Evolutionary conservation across 2,113 vertebrate species (phyloP).

Genomic region (Bos taurus): DNA sequence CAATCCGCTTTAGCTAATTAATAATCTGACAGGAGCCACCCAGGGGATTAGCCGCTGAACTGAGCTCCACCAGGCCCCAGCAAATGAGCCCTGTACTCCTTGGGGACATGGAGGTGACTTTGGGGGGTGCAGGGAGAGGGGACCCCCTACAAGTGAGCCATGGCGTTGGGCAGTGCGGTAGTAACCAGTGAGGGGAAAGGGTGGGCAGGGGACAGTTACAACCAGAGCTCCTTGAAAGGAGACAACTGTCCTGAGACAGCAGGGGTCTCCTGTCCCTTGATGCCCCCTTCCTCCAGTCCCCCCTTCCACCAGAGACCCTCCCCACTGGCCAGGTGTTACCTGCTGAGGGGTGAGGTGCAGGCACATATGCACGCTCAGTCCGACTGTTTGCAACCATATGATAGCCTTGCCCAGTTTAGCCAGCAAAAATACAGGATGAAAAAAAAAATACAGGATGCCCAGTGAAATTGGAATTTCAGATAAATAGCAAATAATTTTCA

Average conservation of each 20-base stretch:
- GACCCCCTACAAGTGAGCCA: slow-evolving; percentile 55
- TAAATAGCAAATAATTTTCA: neutral
- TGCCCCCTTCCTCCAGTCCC: neutral
- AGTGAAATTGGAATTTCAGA: neutral
- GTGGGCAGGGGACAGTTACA: neutral
- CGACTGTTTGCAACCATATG: neutral
- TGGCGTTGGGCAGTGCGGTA: slow-evolving; percentile 51
- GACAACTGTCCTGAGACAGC: neutral
- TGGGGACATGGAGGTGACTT: slow-evolving; percentile 82
- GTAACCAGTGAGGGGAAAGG: slow-evolving; percentile 42
- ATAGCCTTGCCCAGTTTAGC: neutral
- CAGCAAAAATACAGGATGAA: neutral
- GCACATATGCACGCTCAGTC: neutral
- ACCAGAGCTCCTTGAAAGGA: neutral
- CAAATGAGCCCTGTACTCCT: slow-evolving; percentile 82
- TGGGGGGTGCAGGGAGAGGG: slow-evolving; percentile 68
- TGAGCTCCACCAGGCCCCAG: slow-evolving; percentile 82
- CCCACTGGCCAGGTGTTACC: neutral
- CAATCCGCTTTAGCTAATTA: slow-evolving; percentile 89
- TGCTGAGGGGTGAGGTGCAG: neutral
- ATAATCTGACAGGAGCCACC: slow-evolving; percentile 90
- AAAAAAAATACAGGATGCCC: neutral
- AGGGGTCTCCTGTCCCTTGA: neutral
- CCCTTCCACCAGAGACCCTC: neutral
- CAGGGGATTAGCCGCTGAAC: slow-evolving; percentile 85